These are phyloP conservation scores for Steinernema feltiae DNA, from an alignment of 1,140 invertebrate genomes.

Conservation along the genomic window DNA sequence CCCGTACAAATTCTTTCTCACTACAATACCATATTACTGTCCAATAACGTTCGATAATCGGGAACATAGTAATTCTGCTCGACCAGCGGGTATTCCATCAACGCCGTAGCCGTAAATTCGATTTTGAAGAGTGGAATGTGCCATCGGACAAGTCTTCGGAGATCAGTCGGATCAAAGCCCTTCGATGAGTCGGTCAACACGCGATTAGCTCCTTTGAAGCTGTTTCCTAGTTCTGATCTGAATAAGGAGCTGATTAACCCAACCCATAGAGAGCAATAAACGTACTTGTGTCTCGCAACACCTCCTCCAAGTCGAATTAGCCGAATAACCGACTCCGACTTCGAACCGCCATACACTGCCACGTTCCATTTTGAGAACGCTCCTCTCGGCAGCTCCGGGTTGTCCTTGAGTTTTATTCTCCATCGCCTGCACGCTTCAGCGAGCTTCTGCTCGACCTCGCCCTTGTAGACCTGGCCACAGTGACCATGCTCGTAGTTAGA, in stretches of 20 bases:
- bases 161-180: not conserved
- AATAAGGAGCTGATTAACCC: not conserved
- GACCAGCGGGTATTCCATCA: not conserved
- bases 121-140: not conserved
- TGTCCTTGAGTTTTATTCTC: not conserved
- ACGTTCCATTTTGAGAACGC: not conserved
- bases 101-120: not conserved
- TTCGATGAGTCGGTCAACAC: not conserved
- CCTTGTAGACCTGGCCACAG: not conserved
- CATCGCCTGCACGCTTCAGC: not conserved
- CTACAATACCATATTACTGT: not conserved
- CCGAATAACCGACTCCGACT: not conserved
- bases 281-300: not conserved
- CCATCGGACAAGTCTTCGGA: not conserved
- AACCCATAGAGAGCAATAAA: not conserved
- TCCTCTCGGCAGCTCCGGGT: not conserved
- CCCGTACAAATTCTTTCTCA: too few relatives aligned
- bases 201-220: not conserved
- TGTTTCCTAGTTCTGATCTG: constrained; percentile 2
- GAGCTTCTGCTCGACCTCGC: not conserved
- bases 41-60: not conserved
- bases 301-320: not conserved
- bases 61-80: not conserved
- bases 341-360: not conserved
- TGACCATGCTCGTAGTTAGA: too few relatives aligned